phyloP scores from a whole-genome alignment of 2,888 invertebrate genomes.

The Acanthoscelides obtectus region DNA sequence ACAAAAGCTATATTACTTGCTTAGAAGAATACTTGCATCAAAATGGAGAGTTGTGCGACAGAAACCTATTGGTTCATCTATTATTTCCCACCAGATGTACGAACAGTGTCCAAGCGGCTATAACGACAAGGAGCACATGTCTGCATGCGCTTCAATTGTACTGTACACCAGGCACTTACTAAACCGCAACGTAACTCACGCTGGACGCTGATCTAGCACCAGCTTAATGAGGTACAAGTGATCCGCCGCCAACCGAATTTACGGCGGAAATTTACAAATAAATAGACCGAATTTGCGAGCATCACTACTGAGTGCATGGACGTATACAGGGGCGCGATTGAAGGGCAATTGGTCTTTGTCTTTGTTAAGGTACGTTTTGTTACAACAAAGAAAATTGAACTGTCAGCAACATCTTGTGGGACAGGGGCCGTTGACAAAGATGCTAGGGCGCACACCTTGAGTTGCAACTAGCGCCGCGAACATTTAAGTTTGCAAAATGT shows the following conservation, averaged over 20 bases:
- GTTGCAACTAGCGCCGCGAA: no score
- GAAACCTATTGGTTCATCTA: neutral
- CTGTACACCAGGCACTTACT: conserved; percentile 2
- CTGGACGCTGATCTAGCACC: conserved; percentile 19
- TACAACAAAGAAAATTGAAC: no score
- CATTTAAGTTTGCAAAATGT: no score
- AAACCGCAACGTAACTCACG: conserved; percentile 7
- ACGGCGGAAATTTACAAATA: conserved; percentile 26
- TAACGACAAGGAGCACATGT: neutral
- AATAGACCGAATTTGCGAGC: conserved; percentile 12
- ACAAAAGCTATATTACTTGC: no score
- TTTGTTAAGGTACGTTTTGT: no score
- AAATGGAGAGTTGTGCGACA: no score
- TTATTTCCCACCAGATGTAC: neutral
- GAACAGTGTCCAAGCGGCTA: neutral
- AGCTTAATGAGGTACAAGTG: conserved; percentile 30
- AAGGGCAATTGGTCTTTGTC: neutral
- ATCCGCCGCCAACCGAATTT: conserved; percentile 19
- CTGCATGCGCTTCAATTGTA: neutral
- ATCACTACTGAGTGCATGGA: neutral
- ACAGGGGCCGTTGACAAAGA: no score
- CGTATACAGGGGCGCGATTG: neutral
- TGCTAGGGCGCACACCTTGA: no score
- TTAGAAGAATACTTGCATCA: no score
- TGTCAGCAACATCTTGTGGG: no score